Evolutionary conservation across 92 coral and sea anemone genomes (phyloP), one percentile per base, ranked within the genome.

Genomic region (Micromussa lordhowensis): DNA sequence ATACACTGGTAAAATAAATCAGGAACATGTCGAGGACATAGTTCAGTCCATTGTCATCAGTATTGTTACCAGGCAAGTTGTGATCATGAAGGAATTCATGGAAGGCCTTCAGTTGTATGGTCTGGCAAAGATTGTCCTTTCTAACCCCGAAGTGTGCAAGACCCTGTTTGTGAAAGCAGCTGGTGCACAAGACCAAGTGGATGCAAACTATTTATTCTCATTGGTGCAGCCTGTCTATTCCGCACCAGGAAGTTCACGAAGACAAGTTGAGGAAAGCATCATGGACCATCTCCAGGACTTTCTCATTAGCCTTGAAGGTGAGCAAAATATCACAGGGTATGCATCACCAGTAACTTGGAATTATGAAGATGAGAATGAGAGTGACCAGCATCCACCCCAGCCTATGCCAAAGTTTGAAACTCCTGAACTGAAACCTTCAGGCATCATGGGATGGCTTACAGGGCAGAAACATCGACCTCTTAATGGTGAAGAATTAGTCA

Each of bases 151-250:
- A 38, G 18, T 12, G 16, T 54, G 58, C 19, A 54, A 54, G 58
- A 17, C 58, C 58, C 58, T 54, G 17, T 54, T 54, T 54, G 58
- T 54, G 28, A 75, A 75, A 19, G 22, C 64, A 58, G 64, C 18
- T 58, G 84, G 88, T 49, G 30, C 31, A 78, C 61, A 35, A 17
- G 71, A 32, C 54, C 55, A 77, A 70, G 97, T 94, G 13, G 85
- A 94, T 94, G 95, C 95, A 29, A 92, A 92, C 84, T 92, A 92
- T 86, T 73, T 94, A 32, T 90, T 92, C 66, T 90, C 95, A 73
- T 6, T 85, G 57, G 79, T 94, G 78, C 61, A 15, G 58, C 93
- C 95, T 54, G 51, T 19, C 36, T 90, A 87, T 75, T 94, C 92
- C 6, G 16, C 71, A n/a, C 85, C 64, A 77, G 95, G 93, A 4